These are phyloP conservation scores for Centrocercus urophasianus DNA, from an alignment of 2,113 vertebrate species.

Conservation along the genomic window DNA sequence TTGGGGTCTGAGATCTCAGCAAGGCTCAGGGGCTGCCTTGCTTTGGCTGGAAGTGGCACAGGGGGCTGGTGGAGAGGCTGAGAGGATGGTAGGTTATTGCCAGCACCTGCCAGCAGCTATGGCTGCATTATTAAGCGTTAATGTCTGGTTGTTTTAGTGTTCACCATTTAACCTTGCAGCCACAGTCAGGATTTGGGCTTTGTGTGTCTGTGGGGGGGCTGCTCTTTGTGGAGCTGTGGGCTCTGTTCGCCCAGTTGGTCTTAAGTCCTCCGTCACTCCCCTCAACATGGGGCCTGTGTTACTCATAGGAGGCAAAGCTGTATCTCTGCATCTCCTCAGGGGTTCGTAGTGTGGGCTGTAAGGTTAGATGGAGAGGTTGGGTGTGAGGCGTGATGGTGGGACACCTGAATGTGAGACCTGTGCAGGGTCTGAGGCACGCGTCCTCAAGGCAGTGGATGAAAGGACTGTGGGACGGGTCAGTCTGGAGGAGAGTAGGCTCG, in stretches of 20 bases:
- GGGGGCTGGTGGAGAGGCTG: rapidly evolving
- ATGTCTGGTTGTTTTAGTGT: neutral
- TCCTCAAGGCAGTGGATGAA: too few relatives aligned
- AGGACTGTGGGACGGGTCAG: too few relatives aligned
- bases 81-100: rapidly evolving
- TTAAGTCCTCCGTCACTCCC: rapidly evolving
- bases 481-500: too few relatives aligned
- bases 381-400: neutral
- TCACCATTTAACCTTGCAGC: neutral
- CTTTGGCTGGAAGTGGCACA: rapidly evolving
- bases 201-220: neutral
- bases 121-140: neutral
- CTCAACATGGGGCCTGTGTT: rapidly evolving
- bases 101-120: neutral
- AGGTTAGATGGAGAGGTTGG: neutral
- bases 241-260: rapidly evolving
- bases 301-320: rapidly evolving
- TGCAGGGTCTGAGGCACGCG: too few relatives aligned
- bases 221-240: too few relatives aligned
- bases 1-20: neutral
- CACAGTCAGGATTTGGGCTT: neutral
- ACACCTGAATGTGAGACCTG: too few relatives aligned
- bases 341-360: neutral
- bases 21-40: too few relatives aligned
- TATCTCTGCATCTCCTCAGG: rapidly evolving